phyloP scores from a whole-genome alignment of 2,888 invertebrate genomes.

The Lepetodrilus schrolli region DNA sequence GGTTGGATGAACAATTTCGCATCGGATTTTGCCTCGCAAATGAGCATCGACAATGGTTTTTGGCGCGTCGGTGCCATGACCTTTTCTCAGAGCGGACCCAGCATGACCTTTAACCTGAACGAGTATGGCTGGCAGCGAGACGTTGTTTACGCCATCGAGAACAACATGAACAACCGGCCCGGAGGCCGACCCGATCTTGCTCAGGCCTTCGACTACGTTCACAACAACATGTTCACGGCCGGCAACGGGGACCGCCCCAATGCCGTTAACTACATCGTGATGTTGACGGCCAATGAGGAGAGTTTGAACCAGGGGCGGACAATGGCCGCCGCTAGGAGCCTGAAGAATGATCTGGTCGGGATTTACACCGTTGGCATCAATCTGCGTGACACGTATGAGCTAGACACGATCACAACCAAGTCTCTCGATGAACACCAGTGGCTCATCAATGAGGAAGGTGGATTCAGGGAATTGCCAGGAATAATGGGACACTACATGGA shows the following conservation, averaged over 20 bases:
- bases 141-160: constrained; percentile 11
- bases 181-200: constrained; percentile 44
- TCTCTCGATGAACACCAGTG: constrained; percentile 47
- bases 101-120: constrained; percentile 51
- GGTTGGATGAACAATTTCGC: constrained; percentile 47
- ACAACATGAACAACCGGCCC: constrained; percentile 22
- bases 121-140: constrained; percentile 1
- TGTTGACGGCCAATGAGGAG: constrained; percentile 53
- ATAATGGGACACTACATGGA: constrained; percentile 39
- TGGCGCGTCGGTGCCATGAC: constrained; percentile 57
- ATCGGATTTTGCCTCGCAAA: constrained; percentile 38
- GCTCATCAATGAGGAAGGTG: constrained; percentile 40
- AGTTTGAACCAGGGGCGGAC: constrained; percentile 32
- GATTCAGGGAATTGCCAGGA: constrained; percentile 50
- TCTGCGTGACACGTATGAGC: constrained; percentile 44
- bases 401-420: constrained; percentile 57
- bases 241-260: constrained; percentile 50
- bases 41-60: constrained; percentile 50
- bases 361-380: constrained; percentile 64
- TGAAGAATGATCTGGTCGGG: constrained; percentile 49
- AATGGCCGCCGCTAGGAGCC: constrained; percentile 38
- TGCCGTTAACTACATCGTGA: constrained; percentile 51
- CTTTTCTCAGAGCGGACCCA: constrained; percentile 42
- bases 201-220: constrained; percentile 47
- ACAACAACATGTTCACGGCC: constrained; percentile 41